Percentiles rank a stretch among this genome's conserved stretches.
These are phyloP conservation scores for Hydrophis major DNA, from an alignment of 2,797 vertebrate genomes.

Conservation along the genomic window DNA sequence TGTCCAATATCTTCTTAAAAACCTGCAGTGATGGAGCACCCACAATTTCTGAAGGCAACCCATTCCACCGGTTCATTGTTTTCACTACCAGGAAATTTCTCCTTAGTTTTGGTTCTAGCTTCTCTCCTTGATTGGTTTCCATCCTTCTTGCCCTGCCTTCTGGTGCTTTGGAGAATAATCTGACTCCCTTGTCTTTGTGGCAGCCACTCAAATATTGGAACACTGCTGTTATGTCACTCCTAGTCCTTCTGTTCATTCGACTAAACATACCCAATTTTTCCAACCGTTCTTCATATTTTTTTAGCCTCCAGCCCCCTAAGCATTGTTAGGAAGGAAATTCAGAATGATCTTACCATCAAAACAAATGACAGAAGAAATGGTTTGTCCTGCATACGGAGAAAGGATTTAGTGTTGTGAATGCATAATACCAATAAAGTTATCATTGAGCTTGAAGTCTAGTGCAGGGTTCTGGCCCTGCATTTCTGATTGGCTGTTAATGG, in stretches of 20 bases:
- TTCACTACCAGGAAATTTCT: background rate
- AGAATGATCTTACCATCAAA: background rate
- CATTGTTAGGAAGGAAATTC: background rate
- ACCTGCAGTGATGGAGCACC: background rate
- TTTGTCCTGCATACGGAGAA: too few relatives aligned
- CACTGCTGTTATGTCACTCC: background rate
- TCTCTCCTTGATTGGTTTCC: background rate
- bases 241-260: background rate
- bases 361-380: background rate
- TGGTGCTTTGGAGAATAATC: background rate
- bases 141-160: background rate
- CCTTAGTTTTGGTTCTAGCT: background rate
- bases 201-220: background rate
- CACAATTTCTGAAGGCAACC: background rate
- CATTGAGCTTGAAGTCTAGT: too few relatives aligned
- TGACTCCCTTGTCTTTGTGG: background rate
- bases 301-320: background rate
- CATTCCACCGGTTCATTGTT: background rate
- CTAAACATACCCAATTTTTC: background rate
- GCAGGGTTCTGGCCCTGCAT: too few relatives aligned
- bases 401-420: background rate
- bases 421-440: too few relatives aligned
- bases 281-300: background rate
- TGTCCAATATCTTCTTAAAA: background rate
- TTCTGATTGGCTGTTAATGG: too few relatives aligned